phyloP scores from a whole-genome alignment of 2,113 vertebrate genomes.

The Xenopus borealis region DNA sequence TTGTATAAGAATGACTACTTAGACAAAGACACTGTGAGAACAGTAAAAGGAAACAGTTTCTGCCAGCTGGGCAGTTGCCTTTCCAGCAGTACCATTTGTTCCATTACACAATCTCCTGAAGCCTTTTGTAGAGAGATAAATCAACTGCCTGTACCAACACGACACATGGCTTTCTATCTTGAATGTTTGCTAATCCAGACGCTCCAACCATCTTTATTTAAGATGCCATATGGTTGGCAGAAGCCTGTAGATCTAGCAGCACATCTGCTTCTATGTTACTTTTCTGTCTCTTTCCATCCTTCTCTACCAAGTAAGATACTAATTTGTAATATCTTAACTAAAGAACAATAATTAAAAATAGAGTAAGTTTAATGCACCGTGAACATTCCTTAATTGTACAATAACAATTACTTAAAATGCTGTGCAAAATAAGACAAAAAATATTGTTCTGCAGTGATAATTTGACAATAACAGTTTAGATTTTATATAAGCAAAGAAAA shows the following conservation, averaged over 20 bases:
- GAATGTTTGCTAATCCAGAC: constrained; percentile 89
- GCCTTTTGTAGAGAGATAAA: constrained; percentile 88
- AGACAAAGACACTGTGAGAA: constrained; percentile 48
- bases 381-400: too few relatives aligned
- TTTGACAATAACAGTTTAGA: too few relatives aligned
- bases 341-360: not conserved
- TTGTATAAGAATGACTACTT: not conserved
- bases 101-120: constrained; percentile 96
- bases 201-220: constrained; percentile 93
- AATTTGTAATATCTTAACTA: constrained; percentile 55
- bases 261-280: constrained; percentile 97
- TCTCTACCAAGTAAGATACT: constrained; percentile 64
- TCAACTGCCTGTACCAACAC: constrained; percentile 95
- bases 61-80: constrained; percentile 91
- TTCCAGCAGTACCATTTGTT: constrained; percentile 94
- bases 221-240: constrained; percentile 97
- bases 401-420: too few relatives aligned
- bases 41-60: constrained; percentile 77
- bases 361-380: too few relatives aligned
- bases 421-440: too few relatives aligned
- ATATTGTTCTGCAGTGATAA: too few relatives aligned
- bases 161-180: constrained; percentile 91
- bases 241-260: constrained; percentile 98
- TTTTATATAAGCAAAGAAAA: too few relatives aligned
- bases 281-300: constrained; percentile 76